Base-by-base conservation (phyloP, 2,113 vertebrate genomes). In the Mohoua ochrocephala region DNA sequence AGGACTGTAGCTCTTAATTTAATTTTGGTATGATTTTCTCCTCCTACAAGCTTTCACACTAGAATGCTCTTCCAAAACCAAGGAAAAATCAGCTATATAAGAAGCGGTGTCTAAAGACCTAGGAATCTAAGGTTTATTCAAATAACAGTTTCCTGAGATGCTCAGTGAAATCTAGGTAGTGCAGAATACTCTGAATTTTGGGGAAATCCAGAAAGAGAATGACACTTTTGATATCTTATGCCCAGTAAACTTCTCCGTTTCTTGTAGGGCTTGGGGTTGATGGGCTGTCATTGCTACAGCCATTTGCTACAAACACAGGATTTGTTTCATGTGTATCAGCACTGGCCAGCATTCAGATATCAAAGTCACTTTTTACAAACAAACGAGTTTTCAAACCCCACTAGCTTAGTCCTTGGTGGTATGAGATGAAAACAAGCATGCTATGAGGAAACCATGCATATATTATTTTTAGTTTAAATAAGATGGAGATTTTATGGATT, bases 401-500 rank as follows among this genome's bases (percentile, higher is more conserved):
- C 8, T 73, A 37, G 44, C 37, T 78, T 84, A 77, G 17, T 75
- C 75, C 16, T 57, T 76, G 7, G 27, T 91, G 11, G 3, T 45
- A 44, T 31, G 37, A 87, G 33, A 82, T 65, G 26, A 71, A 92
- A 93, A 65, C 30, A 69, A 22, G 22, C 78, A 69, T 63, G 30
- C 11, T 47, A 79, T 60, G 59, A 87, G 11, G 33, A 93, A 90
- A 68, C 4, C 8, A 61, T 41, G 20, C 39, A 85, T 82, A 82
- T 65, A 91, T 79, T 85, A 82, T 80, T 91, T 90, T 80, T 91
- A 82, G n/a, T 33, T 87, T 50, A 75, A 95, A 76, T 73, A 44
- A 97, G 76, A 88, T 95, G 94, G 68, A 95, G 57, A 96, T 97
- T 91, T 97, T 83, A 96, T 73, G 78, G 87, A 97, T 95, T 94